Evolutionary conservation across 2,888 invertebrate species (phyloP).

Genomic region (Cheilosia grossa): DNA sequence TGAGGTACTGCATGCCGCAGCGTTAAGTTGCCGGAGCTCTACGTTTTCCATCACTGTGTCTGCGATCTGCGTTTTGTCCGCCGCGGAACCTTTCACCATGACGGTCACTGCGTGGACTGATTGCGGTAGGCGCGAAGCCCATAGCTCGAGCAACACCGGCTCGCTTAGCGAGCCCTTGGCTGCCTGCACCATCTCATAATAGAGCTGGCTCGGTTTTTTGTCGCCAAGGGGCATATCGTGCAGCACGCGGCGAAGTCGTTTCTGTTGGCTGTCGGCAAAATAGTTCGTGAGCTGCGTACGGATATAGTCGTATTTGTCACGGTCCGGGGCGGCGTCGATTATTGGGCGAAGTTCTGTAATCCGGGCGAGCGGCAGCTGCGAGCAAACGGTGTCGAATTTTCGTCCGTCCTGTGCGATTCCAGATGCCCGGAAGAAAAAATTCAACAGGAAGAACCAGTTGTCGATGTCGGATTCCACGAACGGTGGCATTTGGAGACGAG

Average conservation of each 20-base stretch:
- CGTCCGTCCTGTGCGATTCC: constrained; percentile 9
- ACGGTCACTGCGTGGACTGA: not conserved
- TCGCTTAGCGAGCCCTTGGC: constrained; percentile 27
- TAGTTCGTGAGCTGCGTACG: constrained; percentile 7
- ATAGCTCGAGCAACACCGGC: constrained; percentile 18
- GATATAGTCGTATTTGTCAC: constrained; percentile 21
- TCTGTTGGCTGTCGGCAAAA: constrained; percentile 22
- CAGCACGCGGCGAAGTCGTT: constrained; percentile 7
- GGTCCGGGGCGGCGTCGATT: not conserved
- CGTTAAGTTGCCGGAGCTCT: not conserved
- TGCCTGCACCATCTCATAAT: constrained; percentile 25
- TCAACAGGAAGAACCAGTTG: not conserved
- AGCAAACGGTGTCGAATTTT: constrained; percentile 34
- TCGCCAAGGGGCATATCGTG: not conserved
- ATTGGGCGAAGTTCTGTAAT: constrained; percentile 26
- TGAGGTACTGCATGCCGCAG: too few species aligned
- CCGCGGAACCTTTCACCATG: constrained; percentile 21
- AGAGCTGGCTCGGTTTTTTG: not conserved
- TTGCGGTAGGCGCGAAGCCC: constrained; percentile 1
- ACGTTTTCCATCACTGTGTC: constrained; percentile 32
- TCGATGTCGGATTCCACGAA: constrained; percentile 19
- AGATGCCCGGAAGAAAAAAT: constrained; percentile 16
- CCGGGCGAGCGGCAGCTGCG: constrained; percentile 33
- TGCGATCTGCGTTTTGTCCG: constrained; percentile 18
- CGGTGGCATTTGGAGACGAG: constrained; percentile 11